phyloP scores from a whole-genome alignment of 2,797 vertebrate genomes.

The Hylomyscus alleni region DNA sequence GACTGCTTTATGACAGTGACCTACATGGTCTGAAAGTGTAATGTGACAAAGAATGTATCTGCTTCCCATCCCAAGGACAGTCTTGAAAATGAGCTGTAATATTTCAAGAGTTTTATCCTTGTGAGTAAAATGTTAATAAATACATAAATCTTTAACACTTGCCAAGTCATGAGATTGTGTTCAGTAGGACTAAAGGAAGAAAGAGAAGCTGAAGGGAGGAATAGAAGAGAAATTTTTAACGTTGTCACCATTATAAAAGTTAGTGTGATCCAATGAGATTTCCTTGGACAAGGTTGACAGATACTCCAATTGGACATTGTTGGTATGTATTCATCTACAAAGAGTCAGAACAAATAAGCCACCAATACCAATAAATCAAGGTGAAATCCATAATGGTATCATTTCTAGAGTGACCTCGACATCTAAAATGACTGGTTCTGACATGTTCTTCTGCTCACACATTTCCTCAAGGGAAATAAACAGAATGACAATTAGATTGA shows the following conservation, averaged over 20 bases:
- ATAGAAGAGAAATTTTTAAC: constrained; percentile 60
- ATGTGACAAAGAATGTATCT: constrained; percentile 78
- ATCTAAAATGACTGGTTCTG: neutral
- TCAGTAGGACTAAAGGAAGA: constrained; percentile 73
- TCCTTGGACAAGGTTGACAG: constrained; percentile 46
- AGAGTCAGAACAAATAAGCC: neutral
- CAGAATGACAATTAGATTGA: neutral
- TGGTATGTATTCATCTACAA: neutral
- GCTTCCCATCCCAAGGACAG: constrained; percentile 79
- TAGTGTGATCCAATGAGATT: neutral
- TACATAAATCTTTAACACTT: constrained; percentile 82
- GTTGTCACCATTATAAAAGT: constrained; percentile 18
- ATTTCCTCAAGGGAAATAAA: neutral
- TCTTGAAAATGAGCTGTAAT: constrained; percentile 82
- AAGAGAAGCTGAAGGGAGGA: neutral
- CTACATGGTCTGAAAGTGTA: constrained; percentile 80
- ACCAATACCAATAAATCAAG: neutral
- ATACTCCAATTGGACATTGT: neutral
- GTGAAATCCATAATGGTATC: neutral
- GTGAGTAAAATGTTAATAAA: constrained; percentile 83
- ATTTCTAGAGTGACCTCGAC: constrained; percentile 5
- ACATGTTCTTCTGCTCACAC: neutral
- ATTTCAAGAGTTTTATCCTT: constrained; percentile 81
- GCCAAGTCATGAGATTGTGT: constrained; percentile 72
- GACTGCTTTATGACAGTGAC: constrained; percentile 80